These are phyloP conservation scores for Rhinatrema bivittatum DNA, from an alignment of 2,797 vertebrate species.

Conservation along the genomic window DNA sequence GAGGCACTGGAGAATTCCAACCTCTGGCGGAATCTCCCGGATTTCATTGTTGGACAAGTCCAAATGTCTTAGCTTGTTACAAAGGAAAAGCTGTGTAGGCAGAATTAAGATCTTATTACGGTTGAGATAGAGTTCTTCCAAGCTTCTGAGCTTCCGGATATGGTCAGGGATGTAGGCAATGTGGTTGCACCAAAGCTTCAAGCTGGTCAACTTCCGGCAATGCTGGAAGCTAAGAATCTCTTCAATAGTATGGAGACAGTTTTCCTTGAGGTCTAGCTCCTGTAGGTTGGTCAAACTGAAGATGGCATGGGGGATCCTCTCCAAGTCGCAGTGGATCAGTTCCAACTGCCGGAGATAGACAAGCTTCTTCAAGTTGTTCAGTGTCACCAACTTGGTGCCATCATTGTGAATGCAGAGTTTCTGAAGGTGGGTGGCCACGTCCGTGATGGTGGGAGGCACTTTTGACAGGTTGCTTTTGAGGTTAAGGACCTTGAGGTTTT, in stretches of 20 bases:
- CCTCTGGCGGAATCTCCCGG: constrained; percentile 60
- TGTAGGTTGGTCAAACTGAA: constrained; percentile 76
- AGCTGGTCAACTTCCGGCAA: constrained; percentile 65
- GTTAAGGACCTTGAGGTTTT: constrained; percentile 64
- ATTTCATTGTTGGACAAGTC: constrained; percentile 80
- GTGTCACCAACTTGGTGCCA: constrained; percentile 63
- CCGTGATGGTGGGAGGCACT: constrained; percentile 65
- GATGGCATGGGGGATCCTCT: constrained; percentile 78
- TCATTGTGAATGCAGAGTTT: constrained; percentile 70
- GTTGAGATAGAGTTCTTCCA: constrained; percentile 74
- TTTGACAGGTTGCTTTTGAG: constrained; percentile 67
- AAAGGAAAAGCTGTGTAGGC: constrained; percentile 67
- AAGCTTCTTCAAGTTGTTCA: constrained; percentile 78
- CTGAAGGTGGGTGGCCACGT: constrained; percentile 66
- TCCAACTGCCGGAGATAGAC: constrained; percentile 61
- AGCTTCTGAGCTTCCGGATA: constrained; percentile 66
- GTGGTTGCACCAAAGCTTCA: constrained; percentile 79
- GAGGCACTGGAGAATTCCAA: constrained; percentile 72
- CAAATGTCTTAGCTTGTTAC: constrained; percentile 68
- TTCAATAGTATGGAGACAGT: constrained; percentile 75
- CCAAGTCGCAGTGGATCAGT: constrained; percentile 70
- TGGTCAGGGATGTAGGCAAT: constrained; percentile 80
- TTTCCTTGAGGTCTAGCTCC: constrained; percentile 76
- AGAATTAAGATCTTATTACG: constrained; percentile 74
- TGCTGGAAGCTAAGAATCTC: constrained; percentile 87